Conservation (phyloP, 2,113 vertebrate genomes). For the Nymphicus hollandicus region DNA sequence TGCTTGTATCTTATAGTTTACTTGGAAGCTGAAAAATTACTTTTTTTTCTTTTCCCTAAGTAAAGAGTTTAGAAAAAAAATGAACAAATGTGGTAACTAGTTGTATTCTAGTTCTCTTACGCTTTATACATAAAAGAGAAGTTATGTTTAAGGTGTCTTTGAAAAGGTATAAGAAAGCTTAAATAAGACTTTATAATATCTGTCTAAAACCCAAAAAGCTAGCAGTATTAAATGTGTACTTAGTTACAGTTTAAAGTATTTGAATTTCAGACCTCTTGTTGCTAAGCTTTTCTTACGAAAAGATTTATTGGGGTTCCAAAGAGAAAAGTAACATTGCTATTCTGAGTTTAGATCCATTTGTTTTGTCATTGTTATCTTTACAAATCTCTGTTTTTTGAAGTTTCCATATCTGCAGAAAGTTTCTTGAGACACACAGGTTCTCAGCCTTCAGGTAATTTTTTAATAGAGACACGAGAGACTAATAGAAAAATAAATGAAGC, state of each 20-base stretch:
- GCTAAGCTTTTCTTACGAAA: conserved; percentile 30
- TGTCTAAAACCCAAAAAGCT: neutral
- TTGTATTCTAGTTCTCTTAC: neutral
- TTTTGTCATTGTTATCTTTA: conserved; percentile 48
- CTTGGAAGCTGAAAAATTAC: neutral
- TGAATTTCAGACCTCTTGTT: neutral
- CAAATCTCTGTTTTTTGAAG: neutral
- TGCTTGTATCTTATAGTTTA: neutral
- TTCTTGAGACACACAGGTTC: neutral
- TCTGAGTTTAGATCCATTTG: neutral
- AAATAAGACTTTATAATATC: neutral
- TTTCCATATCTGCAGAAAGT: neutral
- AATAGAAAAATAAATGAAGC: neutral
- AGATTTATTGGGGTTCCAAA: conserved; percentile 52
- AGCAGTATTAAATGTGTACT: neutral
- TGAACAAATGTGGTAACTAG: neutral
- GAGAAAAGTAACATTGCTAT: neutral
- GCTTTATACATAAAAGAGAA: neutral
- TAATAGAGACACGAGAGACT: neutral
- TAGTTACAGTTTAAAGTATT: conserved; percentile 43
- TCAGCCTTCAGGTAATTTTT: neutral
- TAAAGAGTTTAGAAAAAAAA: neutral
- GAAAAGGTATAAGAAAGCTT: neutral
- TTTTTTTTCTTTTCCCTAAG: neutral
- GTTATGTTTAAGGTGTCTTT: neutral